These are phyloP conservation scores for Drosophila mimetica DNA, from an alignment of 2,888 invertebrate species.

Conservation along the genomic window DNA sequence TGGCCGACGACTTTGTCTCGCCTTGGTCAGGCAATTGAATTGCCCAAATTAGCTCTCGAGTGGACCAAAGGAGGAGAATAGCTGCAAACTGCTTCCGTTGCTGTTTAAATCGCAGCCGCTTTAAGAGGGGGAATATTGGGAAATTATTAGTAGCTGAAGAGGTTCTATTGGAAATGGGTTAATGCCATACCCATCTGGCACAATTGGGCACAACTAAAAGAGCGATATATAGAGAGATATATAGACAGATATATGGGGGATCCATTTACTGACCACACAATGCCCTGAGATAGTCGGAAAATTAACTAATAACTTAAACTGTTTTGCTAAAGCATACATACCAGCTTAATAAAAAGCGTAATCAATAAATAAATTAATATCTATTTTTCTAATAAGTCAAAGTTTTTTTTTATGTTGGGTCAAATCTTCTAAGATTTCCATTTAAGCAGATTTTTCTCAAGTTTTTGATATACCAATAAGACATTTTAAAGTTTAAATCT, in stretches of 20 bases:
- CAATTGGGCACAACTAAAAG: slow-evolving; percentile 58
- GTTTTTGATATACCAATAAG: no score
- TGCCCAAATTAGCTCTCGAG: slow-evolving; percentile 53
- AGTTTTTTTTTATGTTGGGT: no score
- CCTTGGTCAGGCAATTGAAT: slow-evolving; percentile 59
- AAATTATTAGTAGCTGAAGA: slow-evolving; percentile 5
- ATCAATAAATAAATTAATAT: no score
- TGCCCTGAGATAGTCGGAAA: not conserved
- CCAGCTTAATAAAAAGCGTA: no score
- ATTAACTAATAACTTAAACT: no score
- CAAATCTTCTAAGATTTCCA: no score
- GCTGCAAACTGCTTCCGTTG: not conserved
- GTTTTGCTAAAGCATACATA: no score
- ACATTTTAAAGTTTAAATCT: no score
- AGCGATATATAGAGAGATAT: no score
- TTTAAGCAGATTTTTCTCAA: no score
- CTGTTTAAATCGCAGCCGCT: slow-evolving; percentile 7
- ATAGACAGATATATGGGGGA: not conserved
- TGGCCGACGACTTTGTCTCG: slow-evolving; percentile 62
- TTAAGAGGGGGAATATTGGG: slow-evolving; percentile 7
- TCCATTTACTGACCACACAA: not conserved
- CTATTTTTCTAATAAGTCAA: no score
- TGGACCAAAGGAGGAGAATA: slow-evolving; percentile 9
- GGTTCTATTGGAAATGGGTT: slow-evolving; percentile 1
- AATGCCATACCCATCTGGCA: slow-evolving; percentile 19